These are phyloP conservation scores for Hyphantria cunea DNA, from an alignment of 1,140 invertebrate genomes.

Conservation along the genomic window DNA sequence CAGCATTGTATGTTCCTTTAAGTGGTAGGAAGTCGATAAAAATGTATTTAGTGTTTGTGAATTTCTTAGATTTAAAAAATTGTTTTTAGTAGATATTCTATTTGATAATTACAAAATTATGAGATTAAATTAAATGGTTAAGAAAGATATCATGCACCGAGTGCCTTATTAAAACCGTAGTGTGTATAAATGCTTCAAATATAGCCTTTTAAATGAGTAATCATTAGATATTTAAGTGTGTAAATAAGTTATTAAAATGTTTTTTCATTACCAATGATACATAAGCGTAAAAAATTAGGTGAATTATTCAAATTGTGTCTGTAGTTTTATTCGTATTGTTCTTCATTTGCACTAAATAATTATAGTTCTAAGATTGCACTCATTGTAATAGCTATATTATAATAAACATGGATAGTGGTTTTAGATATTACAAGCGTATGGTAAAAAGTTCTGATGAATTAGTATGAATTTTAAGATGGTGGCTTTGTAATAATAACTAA, in stretches of 20 bases:
- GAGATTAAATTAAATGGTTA: background rate
- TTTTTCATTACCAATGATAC: background rate
- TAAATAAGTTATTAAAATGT: background rate
- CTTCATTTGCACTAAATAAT: background rate
- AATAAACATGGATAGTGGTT: slow-evolving; percentile 2
- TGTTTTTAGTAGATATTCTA: background rate
- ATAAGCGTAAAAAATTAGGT: too few relatives aligned
- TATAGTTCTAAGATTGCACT: background rate
- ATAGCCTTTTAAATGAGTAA: background rate
- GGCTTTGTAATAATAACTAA: too few relatives aligned
- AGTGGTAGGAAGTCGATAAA: background rate
- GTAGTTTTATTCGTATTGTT: background rate
- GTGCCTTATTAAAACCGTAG: slow-evolving; percentile 70
- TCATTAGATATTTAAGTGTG: background rate
- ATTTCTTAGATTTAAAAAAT: background rate
- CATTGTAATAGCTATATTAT: background rate
- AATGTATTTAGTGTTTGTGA: background rate
- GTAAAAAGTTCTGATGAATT: too few relatives aligned
- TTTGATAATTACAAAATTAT: too few relatives aligned
- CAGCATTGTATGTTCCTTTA: background rate
- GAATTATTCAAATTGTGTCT: too few relatives aligned
- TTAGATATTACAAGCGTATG: too few relatives aligned
- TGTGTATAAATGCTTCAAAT: slow-evolving; percentile 49
- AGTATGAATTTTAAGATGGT: too few relatives aligned
- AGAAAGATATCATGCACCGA: slow-evolving; percentile 53